Percentiles rank a stretch among this genome's conserved stretches.
phyloP scores from a whole-genome alignment of 2,888 invertebrate genomes.

The Cepaea hortensis region DNA sequence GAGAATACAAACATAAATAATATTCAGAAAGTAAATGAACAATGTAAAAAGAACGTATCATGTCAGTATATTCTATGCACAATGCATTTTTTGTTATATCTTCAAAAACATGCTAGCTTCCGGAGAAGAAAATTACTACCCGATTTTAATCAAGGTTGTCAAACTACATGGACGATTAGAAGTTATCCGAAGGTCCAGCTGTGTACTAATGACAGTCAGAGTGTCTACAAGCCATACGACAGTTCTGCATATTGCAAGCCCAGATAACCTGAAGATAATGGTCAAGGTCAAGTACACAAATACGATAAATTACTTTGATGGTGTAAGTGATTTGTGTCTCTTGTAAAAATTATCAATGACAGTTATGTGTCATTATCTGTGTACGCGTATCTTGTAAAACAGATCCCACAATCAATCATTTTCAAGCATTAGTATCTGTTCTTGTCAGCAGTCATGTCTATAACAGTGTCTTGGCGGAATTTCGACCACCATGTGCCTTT shows the following conservation, averaged over 20 bases:
- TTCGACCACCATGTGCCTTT: too few relatives aligned
- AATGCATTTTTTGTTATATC: neutral
- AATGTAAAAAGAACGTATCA: too few relatives aligned
- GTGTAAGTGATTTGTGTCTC: neutral
- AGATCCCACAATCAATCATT: too few relatives aligned
- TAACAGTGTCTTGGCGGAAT: too few relatives aligned
- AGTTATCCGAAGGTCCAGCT: conserved; percentile 8
- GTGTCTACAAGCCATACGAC: neutral
- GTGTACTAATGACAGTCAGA: conserved; percentile 23
- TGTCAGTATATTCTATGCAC: too few relatives aligned
- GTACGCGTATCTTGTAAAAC: too few relatives aligned
- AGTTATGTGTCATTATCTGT: too few relatives aligned
- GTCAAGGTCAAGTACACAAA: conserved; percentile 36
- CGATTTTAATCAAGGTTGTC: neutral
- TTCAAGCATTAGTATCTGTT: too few relatives aligned
- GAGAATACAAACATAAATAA: too few relatives aligned
- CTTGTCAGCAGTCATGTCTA: too few relatives aligned
- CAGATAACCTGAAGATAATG: neutral
- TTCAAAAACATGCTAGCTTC: neutral
- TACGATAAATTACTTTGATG: conserved; percentile 9
- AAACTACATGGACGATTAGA: neutral
- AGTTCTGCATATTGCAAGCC: neutral
- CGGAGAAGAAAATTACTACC: neutral
- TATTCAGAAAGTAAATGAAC: too few relatives aligned
- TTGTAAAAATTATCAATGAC: neutral